These are phyloP conservation scores for Marisa cornuarietis DNA, from an alignment of 1,140 invertebrate genomes.

Conservation along the genomic window DNA sequence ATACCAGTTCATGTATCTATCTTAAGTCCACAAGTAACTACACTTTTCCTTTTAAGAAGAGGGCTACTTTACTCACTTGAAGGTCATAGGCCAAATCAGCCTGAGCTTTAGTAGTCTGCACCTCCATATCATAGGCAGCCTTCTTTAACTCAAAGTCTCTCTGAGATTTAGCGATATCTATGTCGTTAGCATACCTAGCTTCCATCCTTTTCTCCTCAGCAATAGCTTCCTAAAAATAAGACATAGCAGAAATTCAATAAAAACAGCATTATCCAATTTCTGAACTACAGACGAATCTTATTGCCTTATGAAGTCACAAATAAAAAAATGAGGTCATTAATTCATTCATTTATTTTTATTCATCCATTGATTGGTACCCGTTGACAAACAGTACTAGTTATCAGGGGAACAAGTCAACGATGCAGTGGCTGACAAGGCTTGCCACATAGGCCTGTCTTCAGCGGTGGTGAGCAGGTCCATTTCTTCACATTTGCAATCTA, in stretches of 20 bases:
- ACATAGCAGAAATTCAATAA: neutral
- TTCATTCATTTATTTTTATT: too few relatives aligned
- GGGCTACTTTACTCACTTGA: slow-evolving; percentile 47
- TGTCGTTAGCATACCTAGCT: slow-evolving; percentile 82
- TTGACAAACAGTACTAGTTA: too few relatives aligned
- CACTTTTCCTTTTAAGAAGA: neutral
- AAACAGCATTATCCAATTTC: neutral
- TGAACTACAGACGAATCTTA: neutral
- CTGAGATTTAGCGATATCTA: slow-evolving; percentile 95
- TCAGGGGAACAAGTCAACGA: too few relatives aligned
- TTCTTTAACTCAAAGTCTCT: slow-evolving; percentile 97
- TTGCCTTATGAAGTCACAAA: too few relatives aligned
- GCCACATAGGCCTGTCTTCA: too few relatives aligned
- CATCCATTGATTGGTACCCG: too few relatives aligned
- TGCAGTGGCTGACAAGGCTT: too few relatives aligned
- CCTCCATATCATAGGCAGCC: slow-evolving; percentile 95
- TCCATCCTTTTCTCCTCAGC: slow-evolving; percentile 97
- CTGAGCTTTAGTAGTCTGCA: slow-evolving; percentile 95
- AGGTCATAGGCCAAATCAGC: slow-evolving; percentile 94
- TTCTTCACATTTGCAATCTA: too few relatives aligned
- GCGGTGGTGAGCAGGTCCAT: too few relatives aligned
- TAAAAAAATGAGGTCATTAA: too few relatives aligned
- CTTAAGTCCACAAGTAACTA: neutral
- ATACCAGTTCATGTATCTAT: neutral
- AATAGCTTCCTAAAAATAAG: slow-evolving; percentile 76